phyloP scores from a whole-genome alignment of 64 coral and sea anemone species.

The Hydrozoanthus tunicans region DNA sequence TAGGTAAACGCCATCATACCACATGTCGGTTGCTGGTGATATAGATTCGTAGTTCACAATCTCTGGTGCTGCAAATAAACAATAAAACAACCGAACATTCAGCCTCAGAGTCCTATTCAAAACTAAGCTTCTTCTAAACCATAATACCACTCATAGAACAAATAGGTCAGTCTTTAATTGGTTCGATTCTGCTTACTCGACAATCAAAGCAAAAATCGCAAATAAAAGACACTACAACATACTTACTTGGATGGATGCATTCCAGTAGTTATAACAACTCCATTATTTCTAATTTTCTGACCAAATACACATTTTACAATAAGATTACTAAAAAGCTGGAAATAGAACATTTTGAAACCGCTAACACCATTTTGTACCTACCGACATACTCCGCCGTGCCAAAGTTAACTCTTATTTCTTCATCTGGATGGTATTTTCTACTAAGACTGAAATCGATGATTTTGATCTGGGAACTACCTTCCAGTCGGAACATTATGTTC shows the following conservation, averaged over 20 bases:
- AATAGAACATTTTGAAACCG: too few species aligned
- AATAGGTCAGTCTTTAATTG: too few species aligned
- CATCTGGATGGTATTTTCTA: constrained; percentile 73
- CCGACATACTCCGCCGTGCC: constrained; percentile 95
- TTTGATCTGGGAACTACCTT: constrained; percentile 78
- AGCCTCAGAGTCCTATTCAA: background rate
- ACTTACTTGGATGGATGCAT: too few species aligned
- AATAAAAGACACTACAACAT: too few species aligned
- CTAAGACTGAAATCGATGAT: constrained; percentile 92
- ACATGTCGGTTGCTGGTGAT: constrained; percentile 91
- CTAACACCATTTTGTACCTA: constrained; percentile 12
- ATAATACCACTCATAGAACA: background rate
- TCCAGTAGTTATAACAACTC: too few species aligned
- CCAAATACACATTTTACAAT: too few species aligned
- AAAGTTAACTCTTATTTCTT: constrained; percentile 82
- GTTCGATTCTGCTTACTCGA: too few species aligned
- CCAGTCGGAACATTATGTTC: constrained; percentile 91
- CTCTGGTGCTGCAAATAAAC: constrained; percentile 74
- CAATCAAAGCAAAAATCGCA: too few species aligned
- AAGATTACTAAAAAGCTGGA: too few species aligned
- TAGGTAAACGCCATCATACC: constrained; percentile 56
- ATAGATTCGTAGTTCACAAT: constrained; percentile 90
- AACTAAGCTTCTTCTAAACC: background rate
- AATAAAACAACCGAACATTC: background rate
- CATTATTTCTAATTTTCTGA: too few species aligned